Evolutionary conservation across 2,888 invertebrate genomes (phyloP).

Genomic region (Plutella xylostella): DNA sequence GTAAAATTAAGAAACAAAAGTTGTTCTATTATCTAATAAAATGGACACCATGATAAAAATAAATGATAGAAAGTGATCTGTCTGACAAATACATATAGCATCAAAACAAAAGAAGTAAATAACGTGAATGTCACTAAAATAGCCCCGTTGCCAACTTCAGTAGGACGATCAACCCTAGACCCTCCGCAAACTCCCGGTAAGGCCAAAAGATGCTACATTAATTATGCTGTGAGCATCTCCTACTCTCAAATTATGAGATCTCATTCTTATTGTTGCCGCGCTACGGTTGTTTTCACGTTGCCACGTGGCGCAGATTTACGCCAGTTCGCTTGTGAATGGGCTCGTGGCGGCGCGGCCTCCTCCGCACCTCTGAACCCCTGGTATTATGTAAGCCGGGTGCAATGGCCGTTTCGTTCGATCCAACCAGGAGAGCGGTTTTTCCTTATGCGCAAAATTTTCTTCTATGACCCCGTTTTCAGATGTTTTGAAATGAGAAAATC

Average conservation of each 20-base stretch:
- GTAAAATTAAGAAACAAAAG: too few relatives aligned
- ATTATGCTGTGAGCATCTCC: constrained; percentile 44
- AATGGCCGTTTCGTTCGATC: constrained; percentile 65
- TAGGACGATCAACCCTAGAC: constrained; percentile 39
- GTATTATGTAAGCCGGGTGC: constrained; percentile 64
- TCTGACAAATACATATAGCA: too few relatives aligned
- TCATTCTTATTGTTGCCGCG: constrained; percentile 29
- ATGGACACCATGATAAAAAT: too few relatives aligned
- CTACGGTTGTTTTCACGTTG: constrained; percentile 37
- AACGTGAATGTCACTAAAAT: too few relatives aligned
- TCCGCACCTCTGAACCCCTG: constrained; percentile 54
- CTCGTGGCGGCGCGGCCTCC: constrained; percentile 40
- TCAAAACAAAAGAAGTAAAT: too few relatives aligned
- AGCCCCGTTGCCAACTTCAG: constrained; percentile 55
- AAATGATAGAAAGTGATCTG: too few relatives aligned
- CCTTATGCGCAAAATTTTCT: constrained; percentile 35
- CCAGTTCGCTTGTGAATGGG: constrained; percentile 17
- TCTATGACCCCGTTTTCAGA: too few relatives aligned
- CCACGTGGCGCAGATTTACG: constrained; percentile 26
- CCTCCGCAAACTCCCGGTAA: too few relatives aligned
- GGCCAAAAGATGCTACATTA: constrained; percentile 48
- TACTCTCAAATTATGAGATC: constrained; percentile 27
- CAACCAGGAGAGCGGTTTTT: constrained; percentile 39
- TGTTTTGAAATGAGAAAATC: too few relatives aligned
- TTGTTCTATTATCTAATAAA: too few relatives aligned